These are phyloP conservation scores for Rhagonycha lutea DNA, from an alignment of 2,888 invertebrate species.

Conservation along the genomic window DNA sequence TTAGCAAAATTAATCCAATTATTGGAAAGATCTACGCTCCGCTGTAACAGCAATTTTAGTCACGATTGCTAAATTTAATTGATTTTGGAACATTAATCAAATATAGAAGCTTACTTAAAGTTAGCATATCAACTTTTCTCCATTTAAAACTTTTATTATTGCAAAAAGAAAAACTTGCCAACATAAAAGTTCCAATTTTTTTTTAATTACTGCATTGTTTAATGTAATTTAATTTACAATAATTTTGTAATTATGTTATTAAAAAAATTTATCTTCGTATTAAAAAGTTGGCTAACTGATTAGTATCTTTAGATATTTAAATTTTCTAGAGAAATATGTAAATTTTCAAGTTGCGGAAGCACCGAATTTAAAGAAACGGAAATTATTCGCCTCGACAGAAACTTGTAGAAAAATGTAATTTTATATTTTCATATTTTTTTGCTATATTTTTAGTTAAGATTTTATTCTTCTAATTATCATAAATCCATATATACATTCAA, in stretches of 20 bases:
- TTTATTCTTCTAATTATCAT: neutral
- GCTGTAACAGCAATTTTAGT: neutral
- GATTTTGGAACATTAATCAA: constrained; percentile 1
- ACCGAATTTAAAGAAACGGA: constrained; percentile 23
- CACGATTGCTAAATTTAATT: constrained; percentile 5
- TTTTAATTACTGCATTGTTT: neutral
- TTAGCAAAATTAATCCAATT: constrained; percentile 10
- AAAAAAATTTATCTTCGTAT: neutral
- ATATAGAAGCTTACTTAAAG: neutral
- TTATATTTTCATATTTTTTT: neutral
- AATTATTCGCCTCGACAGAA: constrained; percentile 22
- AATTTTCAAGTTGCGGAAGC: constrained; percentile 24
- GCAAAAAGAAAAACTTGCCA: neutral
- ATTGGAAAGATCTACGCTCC: neutral
- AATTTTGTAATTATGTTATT: neutral
- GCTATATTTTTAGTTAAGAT: constrained; percentile 1
- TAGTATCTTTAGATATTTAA: constrained; percentile 20
- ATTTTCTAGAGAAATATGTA: constrained; percentile 27
- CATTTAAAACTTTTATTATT: neutral
- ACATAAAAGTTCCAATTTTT: neutral
- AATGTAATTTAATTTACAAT: neutral
- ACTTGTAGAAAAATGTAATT: constrained; percentile 19
- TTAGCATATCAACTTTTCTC: neutral
- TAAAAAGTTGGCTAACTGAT: neutral
- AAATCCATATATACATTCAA: neutral